Base-by-base conservation (phyloP, 2,888 invertebrate genomes). In the Amaurobius ferox region DNA sequence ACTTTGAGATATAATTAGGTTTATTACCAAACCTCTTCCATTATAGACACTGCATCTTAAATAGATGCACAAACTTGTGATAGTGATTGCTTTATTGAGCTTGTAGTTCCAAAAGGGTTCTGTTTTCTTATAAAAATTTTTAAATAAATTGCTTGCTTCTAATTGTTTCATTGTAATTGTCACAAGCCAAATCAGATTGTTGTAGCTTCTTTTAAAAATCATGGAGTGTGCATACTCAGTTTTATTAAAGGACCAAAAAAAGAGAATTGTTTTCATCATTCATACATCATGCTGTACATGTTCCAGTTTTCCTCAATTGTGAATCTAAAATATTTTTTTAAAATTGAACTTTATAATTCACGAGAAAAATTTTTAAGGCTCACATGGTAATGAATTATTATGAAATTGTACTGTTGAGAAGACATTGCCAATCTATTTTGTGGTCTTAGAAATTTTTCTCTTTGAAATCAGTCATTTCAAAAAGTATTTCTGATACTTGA, bases 261-360 rank as follows among this genome's bases (percentile, higher is more conserved):
- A 23, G 55, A 55, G 23, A 55, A 35, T 26, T 68, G n/a, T 77
- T 68, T 35, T 67, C 67, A 68, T 61, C 40, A 29, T 28, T 77
- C 55, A 48, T 68, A 68, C 68, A 55, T 77, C 77, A 77, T 68
- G 68, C 28, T 77, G 77, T 77, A 77, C 77, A 77, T 77, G 67
- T 68, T 77, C 32, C 76, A 66, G 48, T 67, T 67, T 55, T 40
- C 28, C 55, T 66, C 68, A 26, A 68, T 29, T 67, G 64, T 67
- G 13, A 32, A 44, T 66, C n/a, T n/a, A 62, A 35, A n/a, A 32
- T 30, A 48, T 67, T 30, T 67, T 44, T 48, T 44, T 48, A 29
- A n/a, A 30, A 19, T 28, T 44, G 16, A 72, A 3, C 68, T 67
- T 64, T 44, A 66, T 66, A 28, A 39, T 64, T 19, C 73, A 39